Evolutionary conservation across 2,888 invertebrate genomes (phyloP).

Genomic region (Heliconius hortense): DNA sequence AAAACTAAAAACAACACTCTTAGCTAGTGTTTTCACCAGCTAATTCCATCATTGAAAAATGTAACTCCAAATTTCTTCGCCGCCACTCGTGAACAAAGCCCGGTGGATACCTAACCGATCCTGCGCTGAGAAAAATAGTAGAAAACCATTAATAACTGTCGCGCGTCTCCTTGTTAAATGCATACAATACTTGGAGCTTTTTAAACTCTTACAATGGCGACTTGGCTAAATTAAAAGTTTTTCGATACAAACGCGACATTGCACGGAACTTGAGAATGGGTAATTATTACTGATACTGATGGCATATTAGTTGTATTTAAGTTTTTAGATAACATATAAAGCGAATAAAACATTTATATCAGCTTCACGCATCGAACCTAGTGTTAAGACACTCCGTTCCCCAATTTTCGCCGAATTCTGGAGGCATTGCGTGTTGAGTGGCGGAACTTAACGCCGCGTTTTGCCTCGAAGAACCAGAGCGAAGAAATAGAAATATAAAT

Average conservation of each 20-base stretch:
- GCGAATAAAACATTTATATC: too few species aligned
- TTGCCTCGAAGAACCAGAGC: too few species aligned
- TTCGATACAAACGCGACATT: slow-evolving; percentile 79
- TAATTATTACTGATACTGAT: slow-evolving; percentile 68
- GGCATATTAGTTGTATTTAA: slow-evolving; percentile 32
- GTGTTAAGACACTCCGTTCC: too few species aligned
- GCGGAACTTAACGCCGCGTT: too few species aligned
- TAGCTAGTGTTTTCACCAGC: slow-evolving; percentile 14
- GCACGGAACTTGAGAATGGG: slow-evolving; percentile 74
- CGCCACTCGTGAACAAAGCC: slow-evolving; percentile 64
- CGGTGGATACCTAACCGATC: slow-evolving; percentile 70
- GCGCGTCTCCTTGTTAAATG: slow-evolving; percentile 79
- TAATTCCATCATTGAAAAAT: slow-evolving; percentile 38
- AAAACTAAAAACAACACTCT: not conserved
- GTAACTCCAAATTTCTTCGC: slow-evolving; percentile 44
- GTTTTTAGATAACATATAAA: too few species aligned
- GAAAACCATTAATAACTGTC: slow-evolving; percentile 80
- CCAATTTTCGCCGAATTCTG: too few species aligned
- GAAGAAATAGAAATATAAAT: too few species aligned
- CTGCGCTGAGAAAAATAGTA: slow-evolving; percentile 80
- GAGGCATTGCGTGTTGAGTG: too few species aligned
- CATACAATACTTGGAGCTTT: slow-evolving; percentile 82
- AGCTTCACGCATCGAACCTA: too few species aligned
- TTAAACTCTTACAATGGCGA: slow-evolving; percentile 79
- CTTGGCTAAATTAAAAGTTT: slow-evolving; percentile 83